A percentile compares a stretch with the other conserved stretches of the same genome.
Conservation (phyloP, 1,140 invertebrate genomes). For the Diorhabda elongata region DNA sequence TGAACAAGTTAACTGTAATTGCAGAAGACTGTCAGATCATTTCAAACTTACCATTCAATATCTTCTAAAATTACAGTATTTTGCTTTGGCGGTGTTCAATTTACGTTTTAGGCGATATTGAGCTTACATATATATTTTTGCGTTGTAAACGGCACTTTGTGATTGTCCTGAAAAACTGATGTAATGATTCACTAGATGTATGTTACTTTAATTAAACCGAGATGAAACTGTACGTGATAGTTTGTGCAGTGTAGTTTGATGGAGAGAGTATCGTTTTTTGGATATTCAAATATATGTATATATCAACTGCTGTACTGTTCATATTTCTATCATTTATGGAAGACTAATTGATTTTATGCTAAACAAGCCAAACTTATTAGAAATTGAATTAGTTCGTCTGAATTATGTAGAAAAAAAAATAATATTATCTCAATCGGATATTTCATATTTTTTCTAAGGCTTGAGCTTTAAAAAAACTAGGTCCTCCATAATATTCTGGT, state of each 20-base stretch:
- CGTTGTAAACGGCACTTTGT: background rate
- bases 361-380: too few relatives aligned
- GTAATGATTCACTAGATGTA: background rate
- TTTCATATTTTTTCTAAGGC: background rate
- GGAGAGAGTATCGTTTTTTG: constrained; percentile 45
- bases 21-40: too few relatives aligned
- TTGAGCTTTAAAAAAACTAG: background rate
- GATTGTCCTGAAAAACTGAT: too few relatives aligned
- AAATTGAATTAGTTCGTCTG: too few relatives aligned
- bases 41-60: too few relatives aligned
- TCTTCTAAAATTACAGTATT: too few relatives aligned
- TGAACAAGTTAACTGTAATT: too few relatives aligned
- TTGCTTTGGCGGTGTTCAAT: too few relatives aligned
- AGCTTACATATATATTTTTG: background rate
- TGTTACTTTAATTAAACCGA: constrained; percentile 23
- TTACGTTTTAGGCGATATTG: too few relatives aligned
- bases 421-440: background rate
- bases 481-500: background rate
- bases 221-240: constrained; percentile 36
- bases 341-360: background rate
- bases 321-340: constrained; percentile 27
- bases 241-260: constrained; percentile 47
- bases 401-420: background rate
- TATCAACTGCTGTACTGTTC: constrained; percentile 43
- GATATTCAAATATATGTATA: constrained; percentile 11